phyloP scores from a whole-genome alignment of 2,888 invertebrate species.

The Zootermopsis nevadensis region DNA sequence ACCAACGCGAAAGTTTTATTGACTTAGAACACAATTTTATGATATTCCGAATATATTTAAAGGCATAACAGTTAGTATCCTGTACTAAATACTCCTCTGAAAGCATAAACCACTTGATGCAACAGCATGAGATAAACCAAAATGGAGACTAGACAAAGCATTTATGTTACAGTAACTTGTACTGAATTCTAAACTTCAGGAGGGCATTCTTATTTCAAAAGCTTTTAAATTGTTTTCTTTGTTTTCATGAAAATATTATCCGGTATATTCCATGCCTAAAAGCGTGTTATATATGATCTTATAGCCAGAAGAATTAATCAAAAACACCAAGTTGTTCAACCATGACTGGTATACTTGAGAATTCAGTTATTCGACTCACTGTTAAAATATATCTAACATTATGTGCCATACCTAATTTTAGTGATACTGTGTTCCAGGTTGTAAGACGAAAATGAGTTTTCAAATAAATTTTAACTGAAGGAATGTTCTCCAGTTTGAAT shows the following conservation, averaged over 20 bases:
- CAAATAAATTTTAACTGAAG: background rate
- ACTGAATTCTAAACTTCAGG: background rate
- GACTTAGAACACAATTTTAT: background rate
- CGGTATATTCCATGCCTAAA: background rate
- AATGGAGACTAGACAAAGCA: constrained; percentile 55
- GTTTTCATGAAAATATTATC: background rate
- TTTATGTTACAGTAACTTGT: constrained; percentile 36
- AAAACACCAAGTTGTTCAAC: constrained; percentile 28
- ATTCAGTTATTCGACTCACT: background rate
- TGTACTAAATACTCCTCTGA: background rate
- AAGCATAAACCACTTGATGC: constrained; percentile 40
- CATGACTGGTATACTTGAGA: constrained; percentile 25
- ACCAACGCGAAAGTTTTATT: background rate
- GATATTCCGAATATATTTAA: background rate
- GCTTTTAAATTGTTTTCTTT: background rate
- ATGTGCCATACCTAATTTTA: background rate
- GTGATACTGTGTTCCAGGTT: background rate
- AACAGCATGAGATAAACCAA: constrained; percentile 50
- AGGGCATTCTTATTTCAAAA: background rate
- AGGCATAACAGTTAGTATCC: background rate
- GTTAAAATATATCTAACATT: background rate
- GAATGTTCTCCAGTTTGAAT: background rate
- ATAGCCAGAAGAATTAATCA: background rate
- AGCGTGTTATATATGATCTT: background rate
- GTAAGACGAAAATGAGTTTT: background rate